Base-by-base conservation (phyloP, 2,113 vertebrate species). In the Sylvietta virens region DNA sequence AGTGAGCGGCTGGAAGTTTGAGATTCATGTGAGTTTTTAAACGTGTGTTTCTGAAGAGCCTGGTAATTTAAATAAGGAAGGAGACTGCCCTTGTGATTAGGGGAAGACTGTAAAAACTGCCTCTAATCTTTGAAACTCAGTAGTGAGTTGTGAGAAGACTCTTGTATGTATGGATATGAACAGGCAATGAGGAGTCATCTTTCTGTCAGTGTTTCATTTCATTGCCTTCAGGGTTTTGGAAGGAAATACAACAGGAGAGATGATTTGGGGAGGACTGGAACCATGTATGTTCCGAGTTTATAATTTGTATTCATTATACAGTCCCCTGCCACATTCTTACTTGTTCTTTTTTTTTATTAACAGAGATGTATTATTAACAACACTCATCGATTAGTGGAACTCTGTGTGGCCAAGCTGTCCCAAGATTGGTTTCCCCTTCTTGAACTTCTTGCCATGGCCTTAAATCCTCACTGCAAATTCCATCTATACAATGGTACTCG, bases 381-480 rank as follows among this genome's bases (percentile, higher is more conserved):
- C 98, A 99, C 99, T 96, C 99, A 99, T 97, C 99, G 99, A 77
- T 98, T 99, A 97, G 99, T 99, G 93, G 99, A 99, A 94, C 98
- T 99, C 24, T 99, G 99, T 98, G 99, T 99, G 98, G 98, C 99
- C 97, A 99, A 99, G 98, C 98, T 99, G 97, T 99, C 99, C 98
- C 99, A 99, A 98, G 99, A 99, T 96, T 99, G 99, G 99, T 99
- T 99, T 98, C 99, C 99, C 96, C 98, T 99, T 98, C 98, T 99
- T 97, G 99, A 99, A 98, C 99, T 99, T 96, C 98, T 99, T 98
- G 99, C 99, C 87, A 99, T 99, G 99, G 99, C 99, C 98, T 98
- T 99, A 98, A 99, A 99, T 98, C 99, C 99, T 97, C 99, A 99
- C 98, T 99, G 99, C 98, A 99, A 99, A 98, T 99, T 99, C 97